Conservation (phyloP, 2,797 vertebrate genomes). For the Xenops minutus region DNA sequence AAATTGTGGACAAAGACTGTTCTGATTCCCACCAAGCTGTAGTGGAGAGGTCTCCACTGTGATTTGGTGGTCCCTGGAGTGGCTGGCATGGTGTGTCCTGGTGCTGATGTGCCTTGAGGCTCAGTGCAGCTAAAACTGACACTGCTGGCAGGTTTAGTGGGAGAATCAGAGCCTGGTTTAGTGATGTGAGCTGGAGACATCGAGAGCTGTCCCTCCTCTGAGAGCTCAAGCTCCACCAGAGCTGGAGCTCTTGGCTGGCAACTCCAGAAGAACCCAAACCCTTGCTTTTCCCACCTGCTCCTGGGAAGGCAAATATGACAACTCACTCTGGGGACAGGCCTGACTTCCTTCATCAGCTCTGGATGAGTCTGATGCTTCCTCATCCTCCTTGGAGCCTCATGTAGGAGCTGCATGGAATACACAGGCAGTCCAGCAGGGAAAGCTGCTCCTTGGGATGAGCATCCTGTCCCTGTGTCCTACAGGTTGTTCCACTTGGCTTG, state of each 20-base stretch:
- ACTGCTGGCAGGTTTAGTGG: neutral
- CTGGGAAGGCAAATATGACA: neutral
- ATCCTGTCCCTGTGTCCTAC: neutral
- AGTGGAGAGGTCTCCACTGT: neutral
- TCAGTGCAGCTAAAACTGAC: neutral
- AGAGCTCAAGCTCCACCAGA: neutral
- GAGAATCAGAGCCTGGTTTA: neutral
- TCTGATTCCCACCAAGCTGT: neutral
- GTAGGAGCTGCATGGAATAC: neutral
- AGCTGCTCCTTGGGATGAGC: neutral
- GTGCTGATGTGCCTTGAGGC: neutral
- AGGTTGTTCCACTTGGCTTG: neutral
- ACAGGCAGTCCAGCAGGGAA: neutral
- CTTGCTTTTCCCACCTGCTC: conserved; percentile 12
- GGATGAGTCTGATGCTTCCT: neutral
- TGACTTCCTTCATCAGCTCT: neutral
- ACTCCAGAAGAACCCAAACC: neutral
- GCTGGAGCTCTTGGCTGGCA: neutral
- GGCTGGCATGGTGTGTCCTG: neutral
- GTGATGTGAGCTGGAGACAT: neutral
- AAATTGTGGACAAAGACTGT: neutral
- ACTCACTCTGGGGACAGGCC: neutral
- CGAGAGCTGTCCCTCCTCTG: neutral
- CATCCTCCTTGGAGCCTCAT: neutral
- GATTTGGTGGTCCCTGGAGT: neutral